Base-by-base conservation (phyloP, 2,888 invertebrate species). In the Scelioninae gen. 2 region DNA sequence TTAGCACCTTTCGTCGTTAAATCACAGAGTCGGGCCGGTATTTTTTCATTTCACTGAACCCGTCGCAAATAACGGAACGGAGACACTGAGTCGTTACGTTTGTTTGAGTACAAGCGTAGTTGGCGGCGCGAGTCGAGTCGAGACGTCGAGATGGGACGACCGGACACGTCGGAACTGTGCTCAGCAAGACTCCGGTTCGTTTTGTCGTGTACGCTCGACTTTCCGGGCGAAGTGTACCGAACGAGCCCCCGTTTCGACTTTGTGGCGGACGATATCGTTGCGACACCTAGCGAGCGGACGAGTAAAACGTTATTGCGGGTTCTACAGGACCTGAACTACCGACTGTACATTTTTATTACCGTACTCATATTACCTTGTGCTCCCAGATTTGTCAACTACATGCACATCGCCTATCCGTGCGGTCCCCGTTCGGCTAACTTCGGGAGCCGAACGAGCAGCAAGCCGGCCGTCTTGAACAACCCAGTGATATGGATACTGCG, bases 141-240 rank as follows among this genome's bases (percentile, higher is more conserved):
- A 39, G 53, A 53, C 53, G 53, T 45, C 43, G 53, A 53, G 64
- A 64, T 65, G 48, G 41, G 28, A 58, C 50, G 67, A 57, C 57
- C 35, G 50, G 67, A 67, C 67, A 57, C 67, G 67, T 53, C 53
- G 52, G 35, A 11, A 67, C 67, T 57, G 67, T 67, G 50, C 67
- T 67, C 58, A 57, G 64, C 31, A 16, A 64, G 22, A 53, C 64
- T 64, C 64, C 31, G 64, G 35, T 37, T 53, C 46, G 55, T 37
- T 48, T 58, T 41, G 67, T 67, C 67, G 67, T 57, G 48, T 50
- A 22, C 11, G 33, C 35, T 67, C 67, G 67, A 67, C 55, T 55
- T 48, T 64, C 52, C 41, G n/a, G 43, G 10, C 67, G 57, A 58
- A 67, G 18, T 18, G 25, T 25, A 35, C 57, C 50, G 67, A 65